Conservation (phyloP, 2,797 vertebrate species). For the Cyprinella venusta region DNA sequence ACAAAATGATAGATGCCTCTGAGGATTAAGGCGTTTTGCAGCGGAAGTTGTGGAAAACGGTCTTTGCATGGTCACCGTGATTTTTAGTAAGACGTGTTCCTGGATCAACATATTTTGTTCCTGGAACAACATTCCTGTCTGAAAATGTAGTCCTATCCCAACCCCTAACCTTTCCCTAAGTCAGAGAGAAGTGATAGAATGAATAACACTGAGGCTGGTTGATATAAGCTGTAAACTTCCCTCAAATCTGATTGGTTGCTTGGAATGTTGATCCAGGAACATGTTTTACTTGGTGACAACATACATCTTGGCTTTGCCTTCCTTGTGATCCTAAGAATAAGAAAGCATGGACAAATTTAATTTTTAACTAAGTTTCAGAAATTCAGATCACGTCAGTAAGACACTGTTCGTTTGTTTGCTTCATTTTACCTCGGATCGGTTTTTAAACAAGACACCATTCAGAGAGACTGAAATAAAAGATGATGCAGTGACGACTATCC, state of each 20-base stretch:
- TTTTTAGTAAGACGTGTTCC: not conserved
- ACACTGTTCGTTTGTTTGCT: constrained; percentile 1
- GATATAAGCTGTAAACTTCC: not conserved
- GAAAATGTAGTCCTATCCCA: not conserved
- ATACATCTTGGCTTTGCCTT: not conserved
- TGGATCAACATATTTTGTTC: too few species aligned
- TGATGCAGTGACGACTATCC: constrained; percentile 6
- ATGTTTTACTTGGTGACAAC: not conserved
- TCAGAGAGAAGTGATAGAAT: not conserved
- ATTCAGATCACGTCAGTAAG: not conserved
- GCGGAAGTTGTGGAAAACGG: not conserved
- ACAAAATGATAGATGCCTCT: not conserved
- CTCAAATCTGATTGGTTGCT: not conserved
- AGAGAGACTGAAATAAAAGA: constrained; percentile 6
- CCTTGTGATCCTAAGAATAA: not conserved
- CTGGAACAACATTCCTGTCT: too few species aligned
- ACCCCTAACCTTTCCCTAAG: not conserved
- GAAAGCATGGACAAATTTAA: not conserved
- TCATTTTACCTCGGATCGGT: not conserved
- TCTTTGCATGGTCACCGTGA: not conserved
- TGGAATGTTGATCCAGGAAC: not conserved
- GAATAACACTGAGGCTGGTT: not conserved
- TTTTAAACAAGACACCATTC: constrained; percentile 11
- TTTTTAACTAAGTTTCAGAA: not conserved
- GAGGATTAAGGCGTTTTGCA: not conserved